Conservation (phyloP, 2,888 invertebrate species). For the Eupeodes latifasciatus region DNA sequence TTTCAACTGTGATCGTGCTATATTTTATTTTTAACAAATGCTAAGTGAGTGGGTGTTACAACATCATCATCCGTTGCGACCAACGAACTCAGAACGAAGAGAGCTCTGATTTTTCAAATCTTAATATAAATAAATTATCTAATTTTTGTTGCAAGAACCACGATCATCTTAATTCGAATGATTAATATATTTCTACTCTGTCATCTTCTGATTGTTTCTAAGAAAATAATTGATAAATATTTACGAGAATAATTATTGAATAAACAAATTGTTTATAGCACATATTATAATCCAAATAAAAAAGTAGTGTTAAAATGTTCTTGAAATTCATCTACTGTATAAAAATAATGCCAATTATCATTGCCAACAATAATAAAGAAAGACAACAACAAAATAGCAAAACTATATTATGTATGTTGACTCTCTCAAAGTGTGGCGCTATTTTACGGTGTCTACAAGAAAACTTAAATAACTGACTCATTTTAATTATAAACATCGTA, state of each 20-base stretch:
- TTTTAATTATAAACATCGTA: constrained; percentile 46
- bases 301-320: no score
- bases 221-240: neutral
- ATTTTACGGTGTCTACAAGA: constrained; percentile 25
- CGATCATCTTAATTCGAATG: neutral
- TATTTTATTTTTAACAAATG: constrained; percentile 30
- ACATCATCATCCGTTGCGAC: neutral
- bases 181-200: neutral
- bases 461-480: constrained; percentile 29
- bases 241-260: neutral
- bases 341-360: neutral
- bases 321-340: neutral
- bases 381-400: no score
- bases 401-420: neutral
- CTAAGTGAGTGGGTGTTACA: constrained; percentile 3
- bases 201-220: neutral
- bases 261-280: constrained; percentile 10
- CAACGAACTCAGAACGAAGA: constrained; percentile 16
- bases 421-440: constrained; percentile 2
- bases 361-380: neutral
- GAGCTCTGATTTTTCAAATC: neutral
- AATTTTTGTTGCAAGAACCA: neutral
- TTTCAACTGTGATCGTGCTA: neutral
- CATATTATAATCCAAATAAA: no score
- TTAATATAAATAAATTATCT: neutral